phyloP scores from a whole-genome alignment of 2,113 vertebrate species.

The Spea bombifrons region DNA sequence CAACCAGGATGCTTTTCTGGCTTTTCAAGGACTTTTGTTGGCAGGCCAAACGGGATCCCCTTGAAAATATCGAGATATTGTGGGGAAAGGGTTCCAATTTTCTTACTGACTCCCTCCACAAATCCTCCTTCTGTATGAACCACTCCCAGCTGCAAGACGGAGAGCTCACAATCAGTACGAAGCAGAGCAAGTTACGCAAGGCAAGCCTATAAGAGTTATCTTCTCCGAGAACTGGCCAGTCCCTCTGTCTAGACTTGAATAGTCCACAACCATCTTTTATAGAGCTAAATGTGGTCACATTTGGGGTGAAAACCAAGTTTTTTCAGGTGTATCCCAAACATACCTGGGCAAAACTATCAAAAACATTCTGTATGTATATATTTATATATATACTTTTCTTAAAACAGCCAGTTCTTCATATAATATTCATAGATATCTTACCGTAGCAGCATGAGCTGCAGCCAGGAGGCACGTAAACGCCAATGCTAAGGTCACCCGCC shows the following conservation, averaged over 20 bases:
- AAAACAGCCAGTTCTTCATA: no score
- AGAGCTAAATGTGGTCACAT: no score
- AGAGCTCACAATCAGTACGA: no score
- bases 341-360: not conserved
- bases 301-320: no score
- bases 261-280: no score
- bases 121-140: constrained; percentile 86
- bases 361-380: not conserved
- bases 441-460: constrained; percentile 58
- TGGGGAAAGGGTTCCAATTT: constrained; percentile 63
- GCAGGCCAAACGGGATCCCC: constrained; percentile 86
- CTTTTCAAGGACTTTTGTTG: constrained; percentile 75
- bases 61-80: constrained; percentile 80
- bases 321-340: no score
- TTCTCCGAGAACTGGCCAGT: no score
- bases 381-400: not conserved
- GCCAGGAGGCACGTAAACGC: constrained; percentile 64
- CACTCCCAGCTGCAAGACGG: constrained; percentile 71
- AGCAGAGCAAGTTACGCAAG: no score
- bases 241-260: no score
- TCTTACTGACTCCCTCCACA: constrained; percentile 76
- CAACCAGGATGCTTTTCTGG: constrained; percentile 83
- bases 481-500: constrained; percentile 58
- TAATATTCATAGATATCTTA: constrained; percentile 50
- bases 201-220: no score